Conservation (phyloP, 1,140 invertebrate genomes). For the Trigoniulus corallinus region DNA sequence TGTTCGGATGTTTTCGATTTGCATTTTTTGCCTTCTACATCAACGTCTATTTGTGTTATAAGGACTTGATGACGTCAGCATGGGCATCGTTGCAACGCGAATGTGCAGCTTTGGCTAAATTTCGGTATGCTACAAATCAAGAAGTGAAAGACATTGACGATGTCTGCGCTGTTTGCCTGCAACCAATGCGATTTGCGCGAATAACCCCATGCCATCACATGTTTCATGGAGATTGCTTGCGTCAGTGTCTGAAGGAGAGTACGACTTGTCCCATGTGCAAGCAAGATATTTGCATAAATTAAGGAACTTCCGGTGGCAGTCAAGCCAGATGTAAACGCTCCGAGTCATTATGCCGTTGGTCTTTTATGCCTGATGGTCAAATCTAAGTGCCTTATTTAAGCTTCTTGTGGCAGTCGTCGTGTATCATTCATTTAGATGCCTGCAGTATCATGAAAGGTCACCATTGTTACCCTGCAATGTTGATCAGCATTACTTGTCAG, state of each 20-base stretch:
- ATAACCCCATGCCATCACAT: conserved; percentile 57
- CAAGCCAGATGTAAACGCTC: too few relatives aligned
- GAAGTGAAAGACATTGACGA: conserved; percentile 50
- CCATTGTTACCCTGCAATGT: too few relatives aligned
- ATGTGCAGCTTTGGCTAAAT: conserved; percentile 38
- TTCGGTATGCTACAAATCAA: conserved; percentile 40
- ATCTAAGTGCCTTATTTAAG: too few relatives aligned
- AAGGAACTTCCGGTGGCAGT: too few relatives aligned
- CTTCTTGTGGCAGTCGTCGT: too few relatives aligned
- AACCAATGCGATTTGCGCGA: conserved; percentile 41
- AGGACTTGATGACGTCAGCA: conserved; percentile 38
- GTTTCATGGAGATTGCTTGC: conserved; percentile 54
- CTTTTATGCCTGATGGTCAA: too few relatives aligned
- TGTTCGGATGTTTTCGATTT: conserved; percentile 35
- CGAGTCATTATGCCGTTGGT: too few relatives aligned
- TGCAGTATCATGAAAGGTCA: too few relatives aligned
- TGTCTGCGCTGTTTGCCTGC: conserved; percentile 55
- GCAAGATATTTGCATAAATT: conserved; percentile 30
- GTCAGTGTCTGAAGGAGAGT: conserved; percentile 46
- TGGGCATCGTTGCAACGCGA: conserved; percentile 36
- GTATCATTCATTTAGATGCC: too few relatives aligned
- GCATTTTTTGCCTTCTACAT: conserved; percentile 40
- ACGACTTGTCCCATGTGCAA: conserved; percentile 54
- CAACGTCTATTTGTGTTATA: conserved; percentile 44
- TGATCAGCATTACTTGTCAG: too few relatives aligned